These are phyloP conservation scores for Acipenser transmontanus DNA, from an alignment of 2,797 vertebrate genomes.

Conservation along the genomic window DNA sequence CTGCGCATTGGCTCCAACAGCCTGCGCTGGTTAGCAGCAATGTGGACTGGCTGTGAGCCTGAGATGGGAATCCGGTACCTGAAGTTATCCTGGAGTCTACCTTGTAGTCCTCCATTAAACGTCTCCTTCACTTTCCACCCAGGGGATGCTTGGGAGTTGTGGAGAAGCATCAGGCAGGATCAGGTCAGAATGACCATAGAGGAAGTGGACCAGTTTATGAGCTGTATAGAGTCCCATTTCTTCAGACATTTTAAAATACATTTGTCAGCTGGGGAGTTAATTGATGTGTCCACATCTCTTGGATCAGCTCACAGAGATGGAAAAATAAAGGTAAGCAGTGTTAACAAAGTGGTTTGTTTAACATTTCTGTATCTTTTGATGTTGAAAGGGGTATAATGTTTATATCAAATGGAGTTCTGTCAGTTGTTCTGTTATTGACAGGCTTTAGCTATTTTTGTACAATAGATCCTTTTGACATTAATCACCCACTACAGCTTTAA, in stretches of 20 bases:
- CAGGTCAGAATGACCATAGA: conserved; percentile 62
- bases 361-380: too few species aligned
- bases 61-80: conserved; percentile 48
- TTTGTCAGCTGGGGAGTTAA: conserved; percentile 72
- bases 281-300: conserved; percentile 74
- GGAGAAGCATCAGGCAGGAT: conserved; percentile 66
- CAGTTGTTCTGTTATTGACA: too few species aligned
- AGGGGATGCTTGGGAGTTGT: conserved; percentile 78
- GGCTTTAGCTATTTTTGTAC: not conserved
- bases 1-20: conserved; percentile 70
- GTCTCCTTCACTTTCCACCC: conserved; percentile 72
- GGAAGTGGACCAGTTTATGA: conserved; percentile 76
- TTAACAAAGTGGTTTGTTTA: too few species aligned
- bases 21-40: conserved; percentile 78
- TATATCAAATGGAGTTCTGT: too few species aligned
- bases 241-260: conserved; percentile 84
- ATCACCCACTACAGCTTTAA: not conserved
- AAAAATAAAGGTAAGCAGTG: conserved; percentile 73
- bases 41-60: conserved; percentile 77
- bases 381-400: too few species aligned
- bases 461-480: not conserved
- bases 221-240: conserved; percentile 77
- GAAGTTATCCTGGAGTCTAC: conserved; percentile 75
- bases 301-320: conserved; percentile 75
- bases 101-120: conserved; percentile 59